Base-by-base conservation (phyloP, 2,113 vertebrate species). In the Thymallus thymallus region DNA sequence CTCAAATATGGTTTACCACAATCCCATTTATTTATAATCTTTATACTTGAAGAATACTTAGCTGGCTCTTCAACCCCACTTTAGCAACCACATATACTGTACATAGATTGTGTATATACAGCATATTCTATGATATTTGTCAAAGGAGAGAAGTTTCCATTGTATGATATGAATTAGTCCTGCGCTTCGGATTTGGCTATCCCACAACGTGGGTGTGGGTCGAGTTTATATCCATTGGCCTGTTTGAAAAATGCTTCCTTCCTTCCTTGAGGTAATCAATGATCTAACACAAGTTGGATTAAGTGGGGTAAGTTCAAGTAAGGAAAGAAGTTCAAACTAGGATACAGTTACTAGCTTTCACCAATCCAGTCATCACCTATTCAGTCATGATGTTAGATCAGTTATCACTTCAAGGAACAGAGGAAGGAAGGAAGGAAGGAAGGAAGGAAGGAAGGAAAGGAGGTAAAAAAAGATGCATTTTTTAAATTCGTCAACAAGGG, bases 381-480 rank as follows among this genome's bases (percentile, higher is more conserved):
- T 4, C 56, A 60, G 56, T 6, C 20, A 60, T 41, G 35, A 10
- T 41, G 35, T 41, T 20, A 55, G 51, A 55, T 55, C 51, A 20
- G 51, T 41, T 41, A 41, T 41, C 35, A 41, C 35, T 41, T 41
- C 9, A 41, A 41, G 35, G 35, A 41, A 41, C 16, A 14, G 30
- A 29, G 1, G 18, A 55, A 55, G 13, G 41, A 45, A 71, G n/a
- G 45, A 46, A 45, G 46, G 18, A 20, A 72, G 10, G 3, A 4
- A 70, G n/a, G 13, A 26, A 18, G 61, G 61, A 46, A 45, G 46
- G 18, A 20, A 72, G 10, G 3, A 4, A 70, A 61, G 74, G 71
- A 46, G 73, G 63, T 64, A 66, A 26, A 13, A 48, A 69, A 80
- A 64, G 35, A 20, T 79, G 68, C 45, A 45, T 26, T 10, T 20